Conservation (phyloP, 2,888 invertebrate species). For the Gastrophysa polygoni region DNA sequence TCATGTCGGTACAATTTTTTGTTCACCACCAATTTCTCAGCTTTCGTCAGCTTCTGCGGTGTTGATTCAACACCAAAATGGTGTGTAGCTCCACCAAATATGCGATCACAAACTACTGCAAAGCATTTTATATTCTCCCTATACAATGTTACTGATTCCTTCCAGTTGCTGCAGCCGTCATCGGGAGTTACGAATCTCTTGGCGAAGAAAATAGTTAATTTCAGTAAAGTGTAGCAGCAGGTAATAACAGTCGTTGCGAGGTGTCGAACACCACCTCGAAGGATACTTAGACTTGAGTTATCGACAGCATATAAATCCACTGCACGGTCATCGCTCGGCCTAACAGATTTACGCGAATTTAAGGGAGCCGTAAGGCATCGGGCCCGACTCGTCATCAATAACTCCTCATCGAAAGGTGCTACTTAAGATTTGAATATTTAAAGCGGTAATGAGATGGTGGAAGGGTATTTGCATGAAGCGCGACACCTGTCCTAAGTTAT, state of each 20-base stretch:
- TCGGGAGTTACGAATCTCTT: constrained; percentile 35
- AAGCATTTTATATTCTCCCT: no score
- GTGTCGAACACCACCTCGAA: constrained; percentile 44
- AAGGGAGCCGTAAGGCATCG: constrained; percentile 26
- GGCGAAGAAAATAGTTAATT: constrained; percentile 39
- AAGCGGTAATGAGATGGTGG: constrained; percentile 56
- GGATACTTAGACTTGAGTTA: constrained; percentile 48
- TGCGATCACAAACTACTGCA: no score
- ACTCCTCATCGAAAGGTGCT: constrained; percentile 56
- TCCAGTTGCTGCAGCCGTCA: constrained; percentile 28
- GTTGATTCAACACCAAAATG: no score
- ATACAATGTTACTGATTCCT: no score
- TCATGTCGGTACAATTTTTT: no score
- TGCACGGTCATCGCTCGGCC: constrained; percentile 33
- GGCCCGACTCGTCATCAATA: constrained; percentile 48
- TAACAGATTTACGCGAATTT: constrained; percentile 48
- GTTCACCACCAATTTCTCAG: no score
- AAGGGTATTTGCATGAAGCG: constrained; percentile 54
- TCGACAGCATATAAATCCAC: constrained; percentile 45
- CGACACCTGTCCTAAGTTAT: constrained; percentile 52
- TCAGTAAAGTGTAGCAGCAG: constrained; percentile 39
- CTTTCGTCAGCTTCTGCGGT: no score
- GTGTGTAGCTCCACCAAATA: no score
- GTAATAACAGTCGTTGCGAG: constrained; percentile 44
- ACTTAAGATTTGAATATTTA: constrained; percentile 60